These are phyloP conservation scores for Loxodonta africana DNA, from an alignment of 2,113 vertebrate species.

Conservation along the genomic window DNA sequence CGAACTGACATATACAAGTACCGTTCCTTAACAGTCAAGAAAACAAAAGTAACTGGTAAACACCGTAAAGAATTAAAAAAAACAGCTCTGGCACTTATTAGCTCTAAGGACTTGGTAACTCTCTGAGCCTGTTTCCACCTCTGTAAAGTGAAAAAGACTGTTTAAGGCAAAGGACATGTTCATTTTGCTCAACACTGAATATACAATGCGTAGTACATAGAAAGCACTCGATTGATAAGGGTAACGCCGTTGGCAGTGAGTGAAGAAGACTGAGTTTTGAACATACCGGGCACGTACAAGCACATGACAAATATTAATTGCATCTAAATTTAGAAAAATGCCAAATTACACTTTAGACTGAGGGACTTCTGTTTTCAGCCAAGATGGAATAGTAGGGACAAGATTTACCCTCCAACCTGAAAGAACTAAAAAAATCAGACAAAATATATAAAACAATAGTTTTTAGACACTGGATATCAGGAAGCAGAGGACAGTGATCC, in stretches of 20 bases:
- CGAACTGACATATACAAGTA: not conserved
- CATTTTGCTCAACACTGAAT: not conserved
- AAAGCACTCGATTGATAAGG: not conserved
- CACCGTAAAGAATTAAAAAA: not conserved
- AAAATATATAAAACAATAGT: slow-evolving; percentile 18
- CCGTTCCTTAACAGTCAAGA: slow-evolving; percentile 34
- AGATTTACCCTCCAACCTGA: not conserved
- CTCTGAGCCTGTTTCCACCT: not conserved
- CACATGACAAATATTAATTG: not conserved
- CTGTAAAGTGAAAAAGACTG: slow-evolving; percentile 45
- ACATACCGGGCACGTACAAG: not conserved
- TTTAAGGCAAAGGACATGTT: not conserved
- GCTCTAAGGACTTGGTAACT: not conserved
- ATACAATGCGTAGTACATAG: not conserved
- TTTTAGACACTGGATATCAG: slow-evolving; percentile 29
- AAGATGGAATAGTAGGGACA: not conserved
- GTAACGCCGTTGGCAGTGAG: not conserved
- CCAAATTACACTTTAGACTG: slow-evolving; percentile 8
- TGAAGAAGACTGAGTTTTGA: not conserved
- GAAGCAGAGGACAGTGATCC: not conserved
- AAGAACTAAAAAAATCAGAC: not conserved
- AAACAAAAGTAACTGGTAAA: slow-evolving; percentile 27
- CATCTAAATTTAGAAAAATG: slow-evolving; percentile 14
- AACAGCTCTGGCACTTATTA: not conserved
- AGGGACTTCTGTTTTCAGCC: slow-evolving; percentile 9